Evolutionary conservation across 2,888 invertebrate genomes (phyloP), one percentile per base, ranked within the genome.

Genomic region (Colletes collaris): DNA sequence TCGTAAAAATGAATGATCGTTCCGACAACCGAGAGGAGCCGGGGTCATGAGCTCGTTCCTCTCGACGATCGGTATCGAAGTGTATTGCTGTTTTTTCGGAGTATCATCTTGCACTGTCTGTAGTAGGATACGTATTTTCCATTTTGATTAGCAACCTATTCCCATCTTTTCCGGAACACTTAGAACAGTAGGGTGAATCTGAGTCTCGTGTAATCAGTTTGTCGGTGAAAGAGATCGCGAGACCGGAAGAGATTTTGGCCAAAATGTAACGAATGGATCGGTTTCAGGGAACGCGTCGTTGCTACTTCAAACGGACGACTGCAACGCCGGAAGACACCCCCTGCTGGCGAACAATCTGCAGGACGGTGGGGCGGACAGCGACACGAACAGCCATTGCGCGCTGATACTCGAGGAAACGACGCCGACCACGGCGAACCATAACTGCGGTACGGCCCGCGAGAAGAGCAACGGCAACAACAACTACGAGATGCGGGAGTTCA

Each of bases 401-500:
- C 91, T 95, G 59, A 93, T 94, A 64, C 91, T 93, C 63, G 93
- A 93, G 78, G 94, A 94, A 63, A 93, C 94, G 50, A 92, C 92
- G 59, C 92, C 92, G 4, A 91, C 91, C 4, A 89, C 91, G 72
- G 88, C 88, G 68, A 84, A 91, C 84, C 84, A 91, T 89, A 86
- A 90, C 86, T 87, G 92, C 71, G 89, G 88, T 62, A 88, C 88
- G 27, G 67, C 67, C 35, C 92, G 93, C 50, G 95, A 95, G 81
- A 96, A 95, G 92, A 95, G 95, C 78, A 96, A 96, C 93, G 96
- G 96, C 67, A 96, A 96, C 93, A 96, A 96, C 93, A 96, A 96
- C 91, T 96, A 96, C 93, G 97, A 97, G 93, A 95, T 96, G 95
- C 95, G 96, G 65, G 97, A 97, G 93, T 94, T 96, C 89, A 95